phyloP scores from a whole-genome alignment of 92 coral and sea anemone genomes.

The Porites rus region DNA sequence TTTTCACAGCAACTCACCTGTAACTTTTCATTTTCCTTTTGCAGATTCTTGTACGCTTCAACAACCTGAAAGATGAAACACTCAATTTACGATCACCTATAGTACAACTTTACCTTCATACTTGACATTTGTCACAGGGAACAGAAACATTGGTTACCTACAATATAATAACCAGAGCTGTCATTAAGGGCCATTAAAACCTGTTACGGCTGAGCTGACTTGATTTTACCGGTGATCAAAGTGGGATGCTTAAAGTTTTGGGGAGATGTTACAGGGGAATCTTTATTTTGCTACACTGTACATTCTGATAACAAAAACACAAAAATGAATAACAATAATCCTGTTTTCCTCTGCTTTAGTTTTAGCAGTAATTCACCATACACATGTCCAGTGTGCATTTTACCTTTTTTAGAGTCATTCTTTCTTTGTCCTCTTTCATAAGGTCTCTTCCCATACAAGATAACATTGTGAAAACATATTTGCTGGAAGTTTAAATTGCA shows the following conservation, averaged over 20 bases:
- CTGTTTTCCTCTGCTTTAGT: too few species aligned
- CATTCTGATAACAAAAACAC: too few species aligned
- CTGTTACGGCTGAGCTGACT: too few species aligned
- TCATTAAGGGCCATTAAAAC: too few species aligned
- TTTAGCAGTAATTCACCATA: background rate
- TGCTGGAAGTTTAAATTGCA: background rate
- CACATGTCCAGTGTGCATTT: background rate
- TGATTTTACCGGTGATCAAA: too few species aligned
- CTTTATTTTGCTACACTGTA: too few species aligned
- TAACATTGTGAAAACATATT: slow-evolving; percentile 36
- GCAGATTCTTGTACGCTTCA: slow-evolving; percentile 94
- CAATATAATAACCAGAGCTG: background rate
- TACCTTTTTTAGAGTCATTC: slow-evolving; percentile 40
- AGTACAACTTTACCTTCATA: background rate
- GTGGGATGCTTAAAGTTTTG: too few species aligned
- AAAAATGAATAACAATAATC: too few species aligned
- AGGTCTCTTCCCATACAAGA: slow-evolving; percentile 48
- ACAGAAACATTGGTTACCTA: too few species aligned
- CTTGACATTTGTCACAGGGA: background rate
- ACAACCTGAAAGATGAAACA: slow-evolving; percentile 72
- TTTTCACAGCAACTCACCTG: slow-evolving; percentile 54
- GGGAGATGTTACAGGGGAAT: too few species aligned
- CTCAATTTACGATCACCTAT: background rate
- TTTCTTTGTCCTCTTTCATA: slow-evolving; percentile 22
- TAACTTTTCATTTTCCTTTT: slow-evolving; percentile 96